Evolutionary conservation across 1,140 invertebrate species (phyloP).

Genomic region (Temnothorax curvispinosus): DNA sequence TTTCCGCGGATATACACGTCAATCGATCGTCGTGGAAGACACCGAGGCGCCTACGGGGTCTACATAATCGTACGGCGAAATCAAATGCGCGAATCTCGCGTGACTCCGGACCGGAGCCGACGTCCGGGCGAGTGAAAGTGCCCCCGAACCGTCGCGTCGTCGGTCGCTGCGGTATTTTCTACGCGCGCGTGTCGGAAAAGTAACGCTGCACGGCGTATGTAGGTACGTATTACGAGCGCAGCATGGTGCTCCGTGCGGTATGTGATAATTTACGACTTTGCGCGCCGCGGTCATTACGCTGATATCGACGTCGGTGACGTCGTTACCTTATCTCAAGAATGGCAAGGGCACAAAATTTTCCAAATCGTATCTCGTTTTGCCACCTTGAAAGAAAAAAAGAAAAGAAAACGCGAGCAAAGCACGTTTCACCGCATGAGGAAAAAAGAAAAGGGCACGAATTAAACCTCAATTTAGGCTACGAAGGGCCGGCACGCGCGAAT

Average conservation of each 20-base stretch:
- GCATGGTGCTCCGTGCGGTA: not conserved
- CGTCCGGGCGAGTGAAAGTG: slow-evolving; percentile 49
- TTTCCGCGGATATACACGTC: slow-evolving; percentile 18
- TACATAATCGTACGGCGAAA: slow-evolving; percentile 66
- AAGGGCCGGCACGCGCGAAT: not conserved
- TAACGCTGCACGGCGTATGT: not conserved
- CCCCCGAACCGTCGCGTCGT: not conserved
- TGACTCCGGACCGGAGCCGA: slow-evolving; percentile 66
- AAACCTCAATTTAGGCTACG: slow-evolving; percentile 11
- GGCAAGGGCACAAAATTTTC: not conserved
- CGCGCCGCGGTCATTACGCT: not conserved
- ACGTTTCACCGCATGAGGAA: too few species aligned
- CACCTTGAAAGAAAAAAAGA: not conserved
- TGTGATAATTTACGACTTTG: not conserved
- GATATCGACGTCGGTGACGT: slow-evolving; percentile 11
- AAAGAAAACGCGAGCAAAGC: not conserved
- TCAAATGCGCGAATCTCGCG: slow-evolving; percentile 76
- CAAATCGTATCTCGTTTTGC: not conserved
- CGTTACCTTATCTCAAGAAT: slow-evolving; percentile 15
- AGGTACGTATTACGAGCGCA: not conserved
- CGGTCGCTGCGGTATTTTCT: slow-evolving; percentile 24
- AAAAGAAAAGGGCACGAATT: not conserved
- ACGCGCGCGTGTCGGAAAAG: slow-evolving; percentile 23
- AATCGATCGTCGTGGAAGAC: slow-evolving; percentile 79
- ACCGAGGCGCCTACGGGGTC: slow-evolving; percentile 76